Percentiles rank a stretch among this genome's conserved stretches.
Conservation (phyloP, 2,797 vertebrate species). For the Onychomys leucogaster region DNA sequence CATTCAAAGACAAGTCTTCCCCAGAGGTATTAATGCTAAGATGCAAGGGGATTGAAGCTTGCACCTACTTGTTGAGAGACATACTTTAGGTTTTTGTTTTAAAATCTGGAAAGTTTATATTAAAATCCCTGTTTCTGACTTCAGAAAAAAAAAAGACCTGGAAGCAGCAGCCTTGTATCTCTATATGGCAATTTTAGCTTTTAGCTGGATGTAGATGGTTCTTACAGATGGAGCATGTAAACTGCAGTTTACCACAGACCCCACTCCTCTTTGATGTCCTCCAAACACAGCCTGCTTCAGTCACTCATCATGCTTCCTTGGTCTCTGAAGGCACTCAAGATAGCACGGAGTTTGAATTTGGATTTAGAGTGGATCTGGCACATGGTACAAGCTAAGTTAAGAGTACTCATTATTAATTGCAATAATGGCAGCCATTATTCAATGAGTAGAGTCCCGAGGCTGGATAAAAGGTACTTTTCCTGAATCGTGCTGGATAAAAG, state of each 20-base stretch:
- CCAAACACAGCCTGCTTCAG: neutral
- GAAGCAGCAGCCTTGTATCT: neutral
- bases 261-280: neutral
- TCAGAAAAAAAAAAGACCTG: neutral
- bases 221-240: neutral
- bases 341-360: constrained; percentile 25
- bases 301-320: neutral
- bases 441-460: constrained; percentile 5
- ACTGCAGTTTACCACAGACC: neutral
- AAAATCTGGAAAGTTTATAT: neutral
- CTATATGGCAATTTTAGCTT: neutral
- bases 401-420: constrained; percentile 32
- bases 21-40: neutral
- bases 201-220: neutral
- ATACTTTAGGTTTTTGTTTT: neutral
- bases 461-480: constrained; percentile 41
- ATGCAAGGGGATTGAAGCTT: neutral
- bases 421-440: constrained; percentile 23
- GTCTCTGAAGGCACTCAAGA: neutral
- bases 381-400: constrained; percentile 34
- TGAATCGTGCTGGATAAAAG: neutral
- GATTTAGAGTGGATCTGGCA: constrained; percentile 37
- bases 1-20: neutral
- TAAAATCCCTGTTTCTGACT: constrained; percentile 9
- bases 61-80: neutral